Base-by-base conservation (phyloP, 2,113 vertebrate species). In the Pluvialis apricaria region DNA sequence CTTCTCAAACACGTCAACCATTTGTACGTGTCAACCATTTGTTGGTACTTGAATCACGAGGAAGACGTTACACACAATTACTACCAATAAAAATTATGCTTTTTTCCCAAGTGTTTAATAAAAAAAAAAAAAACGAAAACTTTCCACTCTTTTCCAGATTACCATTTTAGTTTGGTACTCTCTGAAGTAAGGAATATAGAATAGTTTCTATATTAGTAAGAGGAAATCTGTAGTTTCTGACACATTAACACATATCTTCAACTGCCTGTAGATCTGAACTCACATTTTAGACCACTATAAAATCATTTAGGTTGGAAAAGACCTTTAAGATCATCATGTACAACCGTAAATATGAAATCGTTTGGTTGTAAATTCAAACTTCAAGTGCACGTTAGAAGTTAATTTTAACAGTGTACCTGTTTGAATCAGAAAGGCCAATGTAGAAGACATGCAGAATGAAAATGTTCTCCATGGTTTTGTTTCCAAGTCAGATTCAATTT, bases 21-120 rank as follows among this genome's bases (percentile, higher is more conserved):
- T 76, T 93, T 89, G 55, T 91, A 94, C 73, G 88, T 20, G 45
- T 76, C 83, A 96, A 93, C 36, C 25, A 54, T 76, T 93, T 89
- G 55, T 64, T 94, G 90, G 76, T 91, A 94, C 45, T 91, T 86
- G 86, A 96, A 91, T 96, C 65, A 79, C 11, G 11, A 71, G 80
- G 44, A 93, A 88, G 80, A 93, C 68, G 88, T 92, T n/a, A 68
- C 42, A 92, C 40, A 87, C 95, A 94, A 97, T 97, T 90, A 88
- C 82, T 69, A 76, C 54, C 88, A 94, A 94, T 94, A 97, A 96
- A 97, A 96, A 89, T 24, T 54, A 93, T 77, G 81, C 57, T 90
- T 97, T 95, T 97, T 94, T 25, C 10, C 45, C 18, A 94, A 95
- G 85, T 91, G 86, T 94, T 97, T 86, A 97, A 92, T 36, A 42